Base-by-base conservation (phyloP, 2,888 invertebrate species). In the Cephonodes hylas region DNA sequence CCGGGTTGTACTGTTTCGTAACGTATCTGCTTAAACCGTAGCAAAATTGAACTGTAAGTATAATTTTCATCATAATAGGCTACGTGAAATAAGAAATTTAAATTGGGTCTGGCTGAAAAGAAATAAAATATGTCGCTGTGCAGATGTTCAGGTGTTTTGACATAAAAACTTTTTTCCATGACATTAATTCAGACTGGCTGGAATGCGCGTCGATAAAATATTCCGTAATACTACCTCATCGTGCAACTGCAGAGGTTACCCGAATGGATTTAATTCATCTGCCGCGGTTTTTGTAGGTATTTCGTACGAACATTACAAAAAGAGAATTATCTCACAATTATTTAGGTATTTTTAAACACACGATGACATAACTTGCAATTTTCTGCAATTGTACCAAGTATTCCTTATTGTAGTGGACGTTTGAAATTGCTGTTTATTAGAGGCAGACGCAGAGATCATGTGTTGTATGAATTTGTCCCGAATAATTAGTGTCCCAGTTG, bases 281-380 rank as follows among this genome's bases (percentile, higher is more conserved):
- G 8, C 18, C 15, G 7, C 15, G 8, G 15, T 53, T 18, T 53
- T 27, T 53, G 1, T 15, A n/a, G 3, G 7, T 13, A 20, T 53
- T 27, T 18, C 27, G 7, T 53, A 8, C 8, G 25, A 13, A n/a
- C 6, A 18, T 15, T n/a, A n/a, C n/a, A n/a, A n/a, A n/a, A n/a
- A 53, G 53, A 3, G 31, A 53, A 31, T 53, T 53, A 27, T 48
- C 25, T 27, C n/a, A 53, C 18, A 46, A 64, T 61, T 73, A n/a
- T 25, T 27, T 27, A 53, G 15, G 3, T 25, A n/a, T 15, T 7
- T 25, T 7, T 18, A 15, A 53, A 27, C 48, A 8, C 18, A 53
- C 6, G 25, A 53, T 53, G 27, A 53, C 48, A 53, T 18, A 48
- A 48, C 25, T 27, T 53, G 48, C 48, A 53, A 53, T 53, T 27